phyloP scores from a whole-genome alignment of 2,888 invertebrate genomes.

The Orthonevra nobilis region DNA sequence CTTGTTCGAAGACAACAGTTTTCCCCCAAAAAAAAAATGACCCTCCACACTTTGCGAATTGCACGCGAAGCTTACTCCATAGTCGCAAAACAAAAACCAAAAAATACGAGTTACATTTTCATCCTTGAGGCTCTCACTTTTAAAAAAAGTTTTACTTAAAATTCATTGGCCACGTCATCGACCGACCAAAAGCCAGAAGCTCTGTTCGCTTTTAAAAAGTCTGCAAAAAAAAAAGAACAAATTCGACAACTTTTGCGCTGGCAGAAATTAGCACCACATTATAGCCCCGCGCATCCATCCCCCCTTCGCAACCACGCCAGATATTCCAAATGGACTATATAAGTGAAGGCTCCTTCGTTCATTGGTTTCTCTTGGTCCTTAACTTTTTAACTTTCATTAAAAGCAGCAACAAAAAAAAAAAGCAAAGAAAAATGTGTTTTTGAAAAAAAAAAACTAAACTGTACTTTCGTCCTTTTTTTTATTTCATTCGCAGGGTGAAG shows the following conservation, averaged over 20 bases:
- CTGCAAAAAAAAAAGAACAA: conserved; percentile 23
- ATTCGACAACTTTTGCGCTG: conserved; percentile 44
- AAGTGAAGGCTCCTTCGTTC: conserved; percentile 9
- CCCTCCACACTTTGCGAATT: too few relatives aligned
- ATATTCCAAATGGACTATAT: too few relatives aligned
- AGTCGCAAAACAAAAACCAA: too few relatives aligned
- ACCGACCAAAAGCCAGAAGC: neutral
- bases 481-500: conserved; percentile 88
- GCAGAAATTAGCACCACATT: conserved; percentile 57
- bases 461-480: neutral
- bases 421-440: neutral
- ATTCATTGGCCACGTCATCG: conserved; percentile 46
- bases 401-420: neutral
- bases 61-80: too few relatives aligned
- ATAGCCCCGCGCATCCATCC: conserved; percentile 18
- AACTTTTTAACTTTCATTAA: conserved; percentile 42
- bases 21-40: too few relatives aligned
- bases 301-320: too few relatives aligned
- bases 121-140: too few relatives aligned
- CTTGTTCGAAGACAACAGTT: too few relatives aligned
- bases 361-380: conserved; percentile 26
- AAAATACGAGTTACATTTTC: too few relatives aligned
- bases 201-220: neutral
- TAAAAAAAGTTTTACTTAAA: conserved; percentile 43
- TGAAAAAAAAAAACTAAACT: too few relatives aligned